A percentile compares a stretch with the other conserved stretches of the same genome.
phyloP scores from a whole-genome alignment of 2,888 invertebrate genomes.

The Cryptophagus acutangulus region DNA sequence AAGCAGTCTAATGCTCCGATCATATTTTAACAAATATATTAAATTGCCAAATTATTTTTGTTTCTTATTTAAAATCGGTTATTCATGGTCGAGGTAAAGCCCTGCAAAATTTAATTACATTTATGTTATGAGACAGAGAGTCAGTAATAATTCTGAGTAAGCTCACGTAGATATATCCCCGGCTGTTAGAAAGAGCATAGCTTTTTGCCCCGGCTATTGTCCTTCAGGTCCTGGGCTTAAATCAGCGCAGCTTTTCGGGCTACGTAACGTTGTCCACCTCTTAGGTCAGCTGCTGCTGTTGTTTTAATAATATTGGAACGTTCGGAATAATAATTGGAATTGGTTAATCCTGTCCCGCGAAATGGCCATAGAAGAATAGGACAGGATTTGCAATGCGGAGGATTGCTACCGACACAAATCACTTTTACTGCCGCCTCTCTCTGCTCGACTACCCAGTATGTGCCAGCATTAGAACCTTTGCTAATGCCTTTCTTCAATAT shows the following conservation, averaged over 20 bases:
- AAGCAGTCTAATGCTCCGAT: no score
- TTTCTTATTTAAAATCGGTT: no score
- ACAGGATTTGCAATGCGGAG: constrained; percentile 48
- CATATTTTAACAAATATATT: no score
- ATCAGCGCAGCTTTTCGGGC: constrained; percentile 19
- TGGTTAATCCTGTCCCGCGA: constrained; percentile 37
- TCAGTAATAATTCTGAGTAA: constrained; percentile 9
- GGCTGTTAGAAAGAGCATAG: no score
- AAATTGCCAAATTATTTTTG: no score
- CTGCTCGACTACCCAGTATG: constrained; percentile 29
- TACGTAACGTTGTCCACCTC: not conserved
- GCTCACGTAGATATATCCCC: constrained; percentile 8
- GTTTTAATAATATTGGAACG: constrained; percentile 41
- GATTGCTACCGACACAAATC: constrained; percentile 48
- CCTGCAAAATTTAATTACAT: constrained; percentile 1
- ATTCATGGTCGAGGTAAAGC: no score
- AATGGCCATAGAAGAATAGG: constrained; percentile 40
- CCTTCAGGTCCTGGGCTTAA: constrained; percentile 9
- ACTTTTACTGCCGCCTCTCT: constrained; percentile 51
- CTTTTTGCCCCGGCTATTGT: constrained; percentile 6
- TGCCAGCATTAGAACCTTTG: constrained; percentile 35
- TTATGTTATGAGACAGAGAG: not conserved
- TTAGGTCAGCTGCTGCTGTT: constrained; percentile 23
- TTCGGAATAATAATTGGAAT: constrained; percentile 46
- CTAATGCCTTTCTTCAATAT: constrained; percentile 40